These are phyloP conservation scores for Nephrotoma appendiculata DNA, from an alignment of 2,888 invertebrate species.

Conservation along the genomic window DNA sequence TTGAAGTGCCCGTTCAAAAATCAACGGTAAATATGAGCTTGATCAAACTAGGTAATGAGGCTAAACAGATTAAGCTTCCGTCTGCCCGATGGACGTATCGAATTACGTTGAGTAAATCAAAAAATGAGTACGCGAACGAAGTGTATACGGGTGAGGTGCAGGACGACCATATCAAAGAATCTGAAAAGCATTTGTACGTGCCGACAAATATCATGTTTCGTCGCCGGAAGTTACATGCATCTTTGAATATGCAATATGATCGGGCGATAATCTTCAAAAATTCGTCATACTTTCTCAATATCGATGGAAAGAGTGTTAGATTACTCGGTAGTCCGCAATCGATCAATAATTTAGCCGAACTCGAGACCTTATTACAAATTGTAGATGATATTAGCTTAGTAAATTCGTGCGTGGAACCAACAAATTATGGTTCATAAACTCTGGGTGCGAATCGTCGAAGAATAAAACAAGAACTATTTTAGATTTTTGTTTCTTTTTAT, in stretches of 20 bases:
- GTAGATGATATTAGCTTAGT: constrained; percentile 27
- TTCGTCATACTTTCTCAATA: constrained; percentile 29
- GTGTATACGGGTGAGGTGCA: constrained; percentile 27
- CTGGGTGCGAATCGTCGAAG: neutral
- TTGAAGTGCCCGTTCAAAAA: constrained; percentile 6
- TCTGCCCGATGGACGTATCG: constrained; percentile 27
- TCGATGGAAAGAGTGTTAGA: constrained; percentile 31
- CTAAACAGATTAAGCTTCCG: constrained; percentile 23
- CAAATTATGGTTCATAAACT: neutral
- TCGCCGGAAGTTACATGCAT: constrained; percentile 11
- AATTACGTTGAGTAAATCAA: constrained; percentile 24
- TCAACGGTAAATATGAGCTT: constrained; percentile 23
- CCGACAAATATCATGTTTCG: constrained; percentile 31
- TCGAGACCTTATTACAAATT: constrained; percentile 29
- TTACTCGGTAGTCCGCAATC: constrained; percentile 29
- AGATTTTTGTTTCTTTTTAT: neutral
- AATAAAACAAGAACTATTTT: neutral
- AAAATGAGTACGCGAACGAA: constrained; percentile 11
- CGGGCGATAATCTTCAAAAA: constrained; percentile 32
- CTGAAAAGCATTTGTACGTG: constrained; percentile 28
- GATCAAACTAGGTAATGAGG: constrained; percentile 25
- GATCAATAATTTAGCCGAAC: constrained; percentile 24
- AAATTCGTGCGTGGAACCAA: constrained; percentile 22
- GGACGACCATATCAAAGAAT: constrained; percentile 25
- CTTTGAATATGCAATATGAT: constrained; percentile 27